Percentiles rank a stretch among this genome's conserved stretches.
phyloP scores from a whole-genome alignment of 2,888 invertebrate genomes.

The Sarcophaga subvicina region DNA sequence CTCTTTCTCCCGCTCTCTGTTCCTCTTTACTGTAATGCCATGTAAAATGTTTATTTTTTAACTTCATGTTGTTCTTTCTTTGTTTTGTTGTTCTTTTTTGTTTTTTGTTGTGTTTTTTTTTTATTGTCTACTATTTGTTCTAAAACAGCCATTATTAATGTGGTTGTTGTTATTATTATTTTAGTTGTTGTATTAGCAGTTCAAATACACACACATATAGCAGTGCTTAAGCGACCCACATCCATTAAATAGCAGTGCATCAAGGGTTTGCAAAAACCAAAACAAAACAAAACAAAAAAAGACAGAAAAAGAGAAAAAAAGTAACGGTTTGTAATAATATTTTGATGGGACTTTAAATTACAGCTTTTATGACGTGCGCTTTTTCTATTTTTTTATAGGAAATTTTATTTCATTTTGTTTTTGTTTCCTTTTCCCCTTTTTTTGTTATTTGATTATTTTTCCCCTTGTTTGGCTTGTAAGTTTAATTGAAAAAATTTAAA shows the following conservation, averaged over 20 bases:
- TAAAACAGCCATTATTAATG: conserved; percentile 39
- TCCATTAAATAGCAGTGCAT: conserved; percentile 28
- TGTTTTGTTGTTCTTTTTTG: conserved; percentile 1
- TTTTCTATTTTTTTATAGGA: conserved; percentile 21
- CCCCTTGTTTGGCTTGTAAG: conserved; percentile 23
- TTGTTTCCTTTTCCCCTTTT: conserved; percentile 8
- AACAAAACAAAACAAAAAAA: too few species aligned
- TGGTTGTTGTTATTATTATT: conserved; percentile 14
- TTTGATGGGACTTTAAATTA: conserved; percentile 68
- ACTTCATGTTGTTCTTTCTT: conserved; percentile 1
- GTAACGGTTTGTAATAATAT: conserved; percentile 66
- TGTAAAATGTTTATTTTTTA: conserved; percentile 42
- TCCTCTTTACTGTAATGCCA: conserved; percentile 36
- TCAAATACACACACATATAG: not conserved
- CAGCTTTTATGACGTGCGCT: conserved; percentile 59
- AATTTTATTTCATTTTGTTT: conserved; percentile 11
- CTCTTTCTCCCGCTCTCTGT: not conserved
- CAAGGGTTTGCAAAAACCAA: too few species aligned
- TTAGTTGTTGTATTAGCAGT: conserved; percentile 8
- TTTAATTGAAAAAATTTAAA: conserved; percentile 63
- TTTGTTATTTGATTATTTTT: conserved; percentile 33
- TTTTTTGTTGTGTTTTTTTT: not conserved
- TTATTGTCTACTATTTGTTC: conserved; percentile 37
- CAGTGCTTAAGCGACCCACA: conserved; percentile 6
- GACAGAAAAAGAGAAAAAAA: not conserved